Evolutionary conservation across 1,140 invertebrate species (phyloP).

Genomic region (Drosophila auraria): DNA sequence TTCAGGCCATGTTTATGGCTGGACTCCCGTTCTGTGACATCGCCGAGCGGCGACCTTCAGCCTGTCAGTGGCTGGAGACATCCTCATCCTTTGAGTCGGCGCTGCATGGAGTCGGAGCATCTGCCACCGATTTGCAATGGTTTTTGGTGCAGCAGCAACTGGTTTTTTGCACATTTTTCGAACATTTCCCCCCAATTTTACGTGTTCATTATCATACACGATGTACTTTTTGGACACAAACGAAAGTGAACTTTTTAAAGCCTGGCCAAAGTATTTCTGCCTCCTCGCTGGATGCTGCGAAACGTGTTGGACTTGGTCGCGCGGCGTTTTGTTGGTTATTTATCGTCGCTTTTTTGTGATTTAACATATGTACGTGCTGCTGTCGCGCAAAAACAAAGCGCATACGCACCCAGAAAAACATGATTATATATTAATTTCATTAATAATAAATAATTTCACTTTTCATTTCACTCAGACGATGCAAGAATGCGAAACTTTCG

Average conservation of each 20-base stretch:
- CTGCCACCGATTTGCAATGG: slow-evolving; percentile 77
- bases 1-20: slow-evolving; percentile 43
- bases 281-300: slow-evolving; percentile 47
- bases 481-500: slow-evolving; percentile 78
- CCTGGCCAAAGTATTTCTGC: slow-evolving; percentile 68
- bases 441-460: slow-evolving; percentile 84
- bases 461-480: slow-evolving; percentile 73
- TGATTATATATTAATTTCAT: slow-evolving; percentile 82
- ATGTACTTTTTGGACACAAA: slow-evolving; percentile 76
- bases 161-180: slow-evolving; percentile 63
- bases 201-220: slow-evolving; percentile 78
- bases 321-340: slow-evolving; percentile 66
- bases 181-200: slow-evolving; percentile 52
- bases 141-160: slow-evolving; percentile 72
- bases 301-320: slow-evolving; percentile 69
- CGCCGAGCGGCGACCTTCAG: slow-evolving; percentile 45
- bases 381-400: slow-evolving; percentile 63
- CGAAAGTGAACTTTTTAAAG: slow-evolving; percentile 82
- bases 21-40: slow-evolving; percentile 44
- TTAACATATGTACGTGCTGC: slow-evolving; percentile 82
- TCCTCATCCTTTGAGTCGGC: slow-evolving; percentile 38
- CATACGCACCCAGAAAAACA: slow-evolving; percentile 53
- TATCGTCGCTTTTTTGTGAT: slow-evolving; percentile 80
- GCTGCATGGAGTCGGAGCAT: slow-evolving; percentile 37
- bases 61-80: slow-evolving; percentile 40